Base-by-base conservation (phyloP, 2,113 vertebrate genomes). In the Uropsilus gracilis region DNA sequence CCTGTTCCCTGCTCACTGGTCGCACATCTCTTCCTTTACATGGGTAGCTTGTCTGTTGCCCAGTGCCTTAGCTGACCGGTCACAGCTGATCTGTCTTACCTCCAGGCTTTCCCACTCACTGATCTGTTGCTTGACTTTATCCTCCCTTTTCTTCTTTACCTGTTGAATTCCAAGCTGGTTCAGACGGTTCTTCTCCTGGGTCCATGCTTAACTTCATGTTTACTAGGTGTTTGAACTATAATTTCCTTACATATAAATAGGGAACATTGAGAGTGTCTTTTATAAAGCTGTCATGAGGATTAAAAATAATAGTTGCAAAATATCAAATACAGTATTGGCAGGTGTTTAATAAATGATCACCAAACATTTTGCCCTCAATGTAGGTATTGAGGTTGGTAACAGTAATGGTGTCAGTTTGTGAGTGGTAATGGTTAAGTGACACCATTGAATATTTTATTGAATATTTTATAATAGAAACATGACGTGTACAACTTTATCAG, bases 211-310 rank as follows among this genome's bases (percentile, higher is more conserved):
- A 28, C 66, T 66, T 82, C 57, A 59, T 95, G 55, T 64, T 85
- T 80, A n/a, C 14, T 90, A 53, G 22, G 66, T 73, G 0, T n/a
- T 66, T 86, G 53, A 77, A 42, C 46, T 6, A 22, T 59, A 18
- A 34, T 78, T 91, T 82, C 22, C 68, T 89, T 61, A 78, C 37
- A 61, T 48, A 18, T 83, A 55, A 93, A 46, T 86, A 84, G 68
- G 12, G 48, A 75, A 55, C 69, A 57, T 61, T 77, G 30, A 16
- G 30, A 78, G 46, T 90, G 24, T 13, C 37, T 86, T 53, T 76
- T 63, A 64, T 3, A 63, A 63, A 84, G 3, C 73, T 89, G 32
- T 76, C 42, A 46, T 26, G 44, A 81, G 8, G 44, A 18, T 95
- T 90, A 83, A 48, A 77, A 18, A 76, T 73, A 66, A 68, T 50